phyloP scores from a whole-genome alignment of 2,797 vertebrate species.

The Enteromius anoplus region DNA sequence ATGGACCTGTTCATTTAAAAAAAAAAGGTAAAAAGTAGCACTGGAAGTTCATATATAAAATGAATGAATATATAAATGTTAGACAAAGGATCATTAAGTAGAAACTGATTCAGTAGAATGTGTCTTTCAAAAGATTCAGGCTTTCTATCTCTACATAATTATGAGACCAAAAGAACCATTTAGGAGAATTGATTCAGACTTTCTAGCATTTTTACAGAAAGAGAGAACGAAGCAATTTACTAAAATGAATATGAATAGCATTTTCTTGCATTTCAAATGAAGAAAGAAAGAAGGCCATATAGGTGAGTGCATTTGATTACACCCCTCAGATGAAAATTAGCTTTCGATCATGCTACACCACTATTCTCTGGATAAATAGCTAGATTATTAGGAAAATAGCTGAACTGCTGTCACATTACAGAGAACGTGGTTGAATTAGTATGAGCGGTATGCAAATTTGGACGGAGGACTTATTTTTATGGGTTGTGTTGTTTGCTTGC shows the following conservation, averaged over 20 bases:
- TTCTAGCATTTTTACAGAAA: neutral
- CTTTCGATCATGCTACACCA: neutral
- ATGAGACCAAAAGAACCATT: neutral
- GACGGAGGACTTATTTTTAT: neutral
- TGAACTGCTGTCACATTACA: neutral
- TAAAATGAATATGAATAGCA: neutral
- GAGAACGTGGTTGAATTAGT: neutral
- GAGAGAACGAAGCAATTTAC: neutral
- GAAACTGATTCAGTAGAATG: neutral
- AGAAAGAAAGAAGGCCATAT: neutral
- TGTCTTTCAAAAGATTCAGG: neutral
- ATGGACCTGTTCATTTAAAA: neutral
- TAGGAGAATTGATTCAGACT: neutral
- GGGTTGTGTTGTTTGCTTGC: neutral
- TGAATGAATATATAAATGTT: neutral
- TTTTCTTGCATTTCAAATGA: neutral
- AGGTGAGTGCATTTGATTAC: neutral
- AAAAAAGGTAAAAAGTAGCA: too few relatives aligned
- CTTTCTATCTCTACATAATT: neutral
- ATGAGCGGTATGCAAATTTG: neutral
- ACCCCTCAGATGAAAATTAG: neutral
- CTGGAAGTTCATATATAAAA: too few relatives aligned
- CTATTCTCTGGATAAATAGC: neutral
- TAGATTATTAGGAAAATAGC: neutral
- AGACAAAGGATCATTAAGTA: neutral